Evolutionary conservation across 2,113 vertebrate species (phyloP).

Genomic region (Argyrosomus japonicus): DNA sequence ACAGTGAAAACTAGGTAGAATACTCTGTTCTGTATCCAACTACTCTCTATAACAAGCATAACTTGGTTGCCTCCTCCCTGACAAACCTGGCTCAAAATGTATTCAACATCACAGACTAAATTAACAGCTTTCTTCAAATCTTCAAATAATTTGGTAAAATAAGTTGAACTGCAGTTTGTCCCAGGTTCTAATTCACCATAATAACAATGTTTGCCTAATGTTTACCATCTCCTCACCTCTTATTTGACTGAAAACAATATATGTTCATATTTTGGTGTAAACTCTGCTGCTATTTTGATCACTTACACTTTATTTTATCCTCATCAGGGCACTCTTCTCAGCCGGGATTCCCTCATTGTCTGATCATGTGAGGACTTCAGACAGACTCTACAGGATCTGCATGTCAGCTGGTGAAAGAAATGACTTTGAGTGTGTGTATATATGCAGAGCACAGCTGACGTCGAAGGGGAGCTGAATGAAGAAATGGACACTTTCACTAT

Average conservation of each 20-base stretch:
- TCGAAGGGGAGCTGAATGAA: constrained; percentile 23
- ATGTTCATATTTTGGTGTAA: background rate
- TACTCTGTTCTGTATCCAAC: constrained; percentile 62
- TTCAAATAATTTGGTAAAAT: background rate
- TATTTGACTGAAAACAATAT: background rate
- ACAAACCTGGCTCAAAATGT: constrained; percentile 64
- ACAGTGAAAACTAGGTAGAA: constrained; percentile 81
- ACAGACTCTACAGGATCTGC: background rate
- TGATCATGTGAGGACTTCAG: constrained; percentile 58
- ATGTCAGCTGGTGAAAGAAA: background rate
- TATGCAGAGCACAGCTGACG: constrained; percentile 1
- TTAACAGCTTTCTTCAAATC: background rate
- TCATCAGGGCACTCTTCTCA: constrained; percentile 82
- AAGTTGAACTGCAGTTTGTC: constrained; percentile 56
- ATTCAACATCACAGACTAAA: constrained; percentile 30
- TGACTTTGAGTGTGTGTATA: background rate
- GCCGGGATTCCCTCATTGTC: constrained; percentile 84
- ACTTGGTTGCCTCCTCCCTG: constrained; percentile 46
- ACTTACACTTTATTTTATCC: constrained; percentile 30
- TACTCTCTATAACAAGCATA: constrained; percentile 59
- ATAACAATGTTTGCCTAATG: constrained; percentile 63
- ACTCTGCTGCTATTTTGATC: constrained; percentile 27
- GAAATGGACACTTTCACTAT: constrained; percentile 27
- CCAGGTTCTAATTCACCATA: constrained; percentile 52
- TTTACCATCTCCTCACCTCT: background rate